Conservation (phyloP, 2,888 invertebrate genomes). For the Hypsopygia costalis region DNA sequence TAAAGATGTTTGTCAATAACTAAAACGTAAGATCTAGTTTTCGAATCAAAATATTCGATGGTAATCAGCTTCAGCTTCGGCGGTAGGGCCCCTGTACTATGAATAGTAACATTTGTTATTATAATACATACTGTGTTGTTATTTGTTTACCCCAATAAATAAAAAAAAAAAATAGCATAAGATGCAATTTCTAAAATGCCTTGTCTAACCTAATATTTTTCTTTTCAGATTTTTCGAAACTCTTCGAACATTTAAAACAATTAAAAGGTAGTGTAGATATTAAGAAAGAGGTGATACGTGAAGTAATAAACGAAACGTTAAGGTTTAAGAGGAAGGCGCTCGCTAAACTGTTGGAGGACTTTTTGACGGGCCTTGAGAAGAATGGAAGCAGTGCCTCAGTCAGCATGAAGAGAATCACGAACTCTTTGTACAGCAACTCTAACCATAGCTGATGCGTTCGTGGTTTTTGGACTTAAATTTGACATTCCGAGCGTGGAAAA, state of each 20-base stretch:
- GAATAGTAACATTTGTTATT: no score
- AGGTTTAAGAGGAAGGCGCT: constrained; percentile 88
- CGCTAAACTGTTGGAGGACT: constrained; percentile 85
- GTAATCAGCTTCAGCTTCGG: no score
- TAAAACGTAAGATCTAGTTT: no score
- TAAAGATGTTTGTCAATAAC: no score
- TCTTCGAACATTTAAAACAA: constrained; percentile 85
- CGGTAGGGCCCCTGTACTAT: no score
- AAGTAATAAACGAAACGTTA: constrained; percentile 87
- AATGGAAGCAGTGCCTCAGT: constrained; percentile 72
- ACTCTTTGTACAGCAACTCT: constrained; percentile 50
- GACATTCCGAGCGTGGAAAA: background rate
- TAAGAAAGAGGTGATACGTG: constrained; percentile 85
- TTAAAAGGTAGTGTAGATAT: constrained; percentile 85
- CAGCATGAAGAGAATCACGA: constrained; percentile 53
- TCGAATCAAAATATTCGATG: no score
- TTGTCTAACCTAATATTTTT: constrained; percentile 14
- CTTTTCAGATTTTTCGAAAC: constrained; percentile 84
- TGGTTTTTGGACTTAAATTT: constrained; percentile 27
- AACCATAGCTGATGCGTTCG: constrained; percentile 64
- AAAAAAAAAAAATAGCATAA: no score
- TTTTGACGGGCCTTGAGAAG: constrained; percentile 73
- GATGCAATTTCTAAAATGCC: no score
- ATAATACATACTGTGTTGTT: no score
- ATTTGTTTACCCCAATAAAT: no score